Conservation (phyloP, 2,888 invertebrate species). For the Dinocampus coccinellae region DNA sequence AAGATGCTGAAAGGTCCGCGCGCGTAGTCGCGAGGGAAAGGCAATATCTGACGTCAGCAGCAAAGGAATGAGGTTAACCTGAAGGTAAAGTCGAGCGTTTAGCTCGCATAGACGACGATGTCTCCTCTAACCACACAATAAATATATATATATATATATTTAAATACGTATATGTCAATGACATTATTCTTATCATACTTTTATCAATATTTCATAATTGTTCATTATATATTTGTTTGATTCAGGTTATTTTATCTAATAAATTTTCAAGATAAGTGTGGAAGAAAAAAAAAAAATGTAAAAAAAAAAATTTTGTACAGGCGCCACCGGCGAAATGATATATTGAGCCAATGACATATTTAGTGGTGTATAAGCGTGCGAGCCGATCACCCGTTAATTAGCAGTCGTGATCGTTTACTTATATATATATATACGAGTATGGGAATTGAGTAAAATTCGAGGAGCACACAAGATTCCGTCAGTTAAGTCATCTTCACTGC, state of each 20-base stretch:
- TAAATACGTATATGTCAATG: constrained; percentile 14
- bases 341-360: neutral
- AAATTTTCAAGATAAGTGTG: too few species aligned
- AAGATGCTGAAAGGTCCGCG: constrained; percentile 60
- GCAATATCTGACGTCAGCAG: constrained; percentile 62
- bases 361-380: neutral
- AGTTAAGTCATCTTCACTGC: constrained; percentile 43
- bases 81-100: constrained; percentile 56
- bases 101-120: constrained; percentile 30
- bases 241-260: too few species aligned
- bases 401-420: neutral
- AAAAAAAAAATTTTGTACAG: neutral
- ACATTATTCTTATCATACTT: too few species aligned
- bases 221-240: too few species aligned
- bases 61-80: constrained; percentile 65
- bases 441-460: constrained; percentile 43
- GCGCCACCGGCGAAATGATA: constrained; percentile 2
- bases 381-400: neutral
- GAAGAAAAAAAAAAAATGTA: too few species aligned
- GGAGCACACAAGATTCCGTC: constrained; percentile 42
- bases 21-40: constrained; percentile 56
- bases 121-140: constrained; percentile 19
- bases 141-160: constrained; percentile 28
- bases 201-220: too few species aligned
- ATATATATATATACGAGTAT: constrained; percentile 43